Evolutionary conservation across 2,888 invertebrate genomes (phyloP).

Genomic region (Unio pictorum): DNA sequence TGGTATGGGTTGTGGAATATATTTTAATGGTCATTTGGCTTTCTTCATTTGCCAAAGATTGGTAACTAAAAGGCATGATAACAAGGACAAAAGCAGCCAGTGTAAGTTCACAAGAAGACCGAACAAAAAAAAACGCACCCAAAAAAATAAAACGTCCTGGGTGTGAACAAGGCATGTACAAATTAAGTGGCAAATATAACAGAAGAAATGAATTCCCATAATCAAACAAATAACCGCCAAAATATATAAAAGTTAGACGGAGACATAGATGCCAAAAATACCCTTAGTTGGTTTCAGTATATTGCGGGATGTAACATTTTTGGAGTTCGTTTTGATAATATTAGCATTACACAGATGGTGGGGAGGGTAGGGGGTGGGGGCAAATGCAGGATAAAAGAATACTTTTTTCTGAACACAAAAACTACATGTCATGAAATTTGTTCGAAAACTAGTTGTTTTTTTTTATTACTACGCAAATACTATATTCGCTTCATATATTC

Average conservation of each 20-base stretch:
- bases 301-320: conserved; percentile 7
- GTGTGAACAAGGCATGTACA: too few relatives aligned
- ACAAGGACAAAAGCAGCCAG: too few relatives aligned
- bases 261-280: too few relatives aligned
- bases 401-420: conserved; percentile 4
- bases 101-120: too few relatives aligned
- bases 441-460: conserved; percentile 8
- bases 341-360: neutral
- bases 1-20: conserved; percentile 6
- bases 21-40: conserved; percentile 4
- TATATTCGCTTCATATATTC: conserved; percentile 6
- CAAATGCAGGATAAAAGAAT: conserved; percentile 5
- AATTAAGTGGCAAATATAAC: too few relatives aligned
- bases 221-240: too few relatives aligned
- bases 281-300: neutral
- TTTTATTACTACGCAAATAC: neutral
- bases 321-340: conserved; percentile 8
- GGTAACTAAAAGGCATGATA: neutral
- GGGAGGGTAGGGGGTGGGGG: too few relatives aligned
- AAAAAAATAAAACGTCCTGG: too few relatives aligned
- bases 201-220: too few relatives aligned
- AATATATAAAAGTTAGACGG: too few relatives aligned
- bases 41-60: conserved; percentile 4
- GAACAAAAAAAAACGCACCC: too few relatives aligned
- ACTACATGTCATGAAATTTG: conserved; percentile 5